Conservation (phyloP, 1,140 invertebrate species). For the Dolichoris vasculosae region DNA sequence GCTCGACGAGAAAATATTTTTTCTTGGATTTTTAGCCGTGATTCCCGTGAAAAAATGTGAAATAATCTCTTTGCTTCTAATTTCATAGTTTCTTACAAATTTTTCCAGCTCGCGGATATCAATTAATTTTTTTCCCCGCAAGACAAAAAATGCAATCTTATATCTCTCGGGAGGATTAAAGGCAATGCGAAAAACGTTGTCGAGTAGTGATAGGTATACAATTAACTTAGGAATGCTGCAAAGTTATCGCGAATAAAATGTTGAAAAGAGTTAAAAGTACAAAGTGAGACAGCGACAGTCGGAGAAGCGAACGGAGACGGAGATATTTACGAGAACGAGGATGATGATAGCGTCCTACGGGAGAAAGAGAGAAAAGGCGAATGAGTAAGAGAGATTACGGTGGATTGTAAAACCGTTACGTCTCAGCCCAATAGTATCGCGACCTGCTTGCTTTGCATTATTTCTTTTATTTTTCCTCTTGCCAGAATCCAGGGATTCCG, state of each 20-base stretch:
- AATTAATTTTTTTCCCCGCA: constrained; percentile 10
- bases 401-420: constrained; percentile 61
- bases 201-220: constrained; percentile 28
- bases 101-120: constrained; percentile 50
- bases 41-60: neutral
- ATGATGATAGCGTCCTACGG: constrained; percentile 30
- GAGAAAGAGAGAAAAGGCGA: constrained; percentile 14
- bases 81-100: neutral
- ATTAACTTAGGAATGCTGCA: constrained; percentile 35
- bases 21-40: neutral
- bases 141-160: constrained; percentile 18
- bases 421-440: constrained; percentile 57
- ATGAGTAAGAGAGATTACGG: constrained; percentile 50
- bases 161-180: neutral
- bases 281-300: constrained; percentile 1
- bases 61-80: neutral
- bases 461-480: neutral
- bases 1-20: neutral
- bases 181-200: neutral
- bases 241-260: constrained; percentile 25
- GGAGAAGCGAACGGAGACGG: neutral
- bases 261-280: constrained; percentile 9
- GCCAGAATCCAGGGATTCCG: neutral
- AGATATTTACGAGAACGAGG: constrained; percentile 39
- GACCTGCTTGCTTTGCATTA: constrained; percentile 34